A percentile compares a stretch with the other conserved stretches of the same genome.
phyloP scores from a whole-genome alignment of 2,888 invertebrate species.

The Oscheius sp. region DNA sequence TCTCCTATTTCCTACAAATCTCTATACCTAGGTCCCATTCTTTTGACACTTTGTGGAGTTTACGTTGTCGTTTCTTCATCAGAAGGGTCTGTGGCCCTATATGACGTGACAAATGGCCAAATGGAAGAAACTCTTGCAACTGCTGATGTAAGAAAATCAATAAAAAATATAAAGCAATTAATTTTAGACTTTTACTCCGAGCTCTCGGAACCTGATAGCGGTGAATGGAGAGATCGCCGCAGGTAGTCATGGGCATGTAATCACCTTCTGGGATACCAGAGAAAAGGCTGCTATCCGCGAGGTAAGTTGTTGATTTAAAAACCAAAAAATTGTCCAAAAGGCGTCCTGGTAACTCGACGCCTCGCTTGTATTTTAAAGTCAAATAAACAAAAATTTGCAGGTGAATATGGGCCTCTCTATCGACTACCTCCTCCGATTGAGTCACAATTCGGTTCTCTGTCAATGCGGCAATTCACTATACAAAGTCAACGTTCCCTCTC shows the following conservation, averaged over 20 bases:
- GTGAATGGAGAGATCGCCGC: slow-evolving; percentile 52
- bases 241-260: slow-evolving; percentile 42
- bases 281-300: slow-evolving; percentile 52
- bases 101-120: slow-evolving; percentile 20
- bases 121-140: slow-evolving; percentile 5
- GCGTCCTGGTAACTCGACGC: too few relatives aligned
- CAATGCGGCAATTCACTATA: slow-evolving; percentile 52
- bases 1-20: not conserved
- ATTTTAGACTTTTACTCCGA: not conserved
- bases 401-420: slow-evolving; percentile 49
- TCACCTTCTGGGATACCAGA: slow-evolving; percentile 63
- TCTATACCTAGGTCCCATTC: not conserved
- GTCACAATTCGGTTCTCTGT: slow-evolving; percentile 48
- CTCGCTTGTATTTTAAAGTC: too few relatives aligned
- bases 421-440: slow-evolving; percentile 46
- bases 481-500: slow-evolving; percentile 44
- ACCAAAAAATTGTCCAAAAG: too few relatives aligned
- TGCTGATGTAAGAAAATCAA: not conserved
- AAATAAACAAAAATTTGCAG: slow-evolving; percentile 32
- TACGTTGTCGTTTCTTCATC: not conserved
- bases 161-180: too few relatives aligned
- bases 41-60: slow-evolving; percentile 5
- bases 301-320: slow-evolving; percentile 31
- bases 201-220: not conserved
- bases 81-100: not conserved